Evolutionary conservation across 2,113 vertebrate genomes (phyloP).

Genomic region (Zingel zingel): DNA sequence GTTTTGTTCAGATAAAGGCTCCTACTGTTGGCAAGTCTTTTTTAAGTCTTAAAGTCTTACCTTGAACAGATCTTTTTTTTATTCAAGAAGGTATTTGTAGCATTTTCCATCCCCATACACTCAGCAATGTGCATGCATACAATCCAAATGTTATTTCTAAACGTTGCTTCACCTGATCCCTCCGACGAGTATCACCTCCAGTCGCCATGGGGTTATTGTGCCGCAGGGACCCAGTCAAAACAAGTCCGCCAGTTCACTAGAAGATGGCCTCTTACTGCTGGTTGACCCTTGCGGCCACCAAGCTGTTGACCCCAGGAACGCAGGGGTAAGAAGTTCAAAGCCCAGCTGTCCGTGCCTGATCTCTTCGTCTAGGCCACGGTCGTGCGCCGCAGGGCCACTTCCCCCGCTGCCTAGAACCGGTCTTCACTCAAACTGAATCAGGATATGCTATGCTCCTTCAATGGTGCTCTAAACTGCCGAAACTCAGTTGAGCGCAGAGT

Average conservation of each 20-base stretch:
- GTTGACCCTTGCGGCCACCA: conserved; percentile 74
- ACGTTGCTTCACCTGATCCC: conserved; percentile 71
- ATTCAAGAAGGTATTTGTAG: conserved; percentile 58
- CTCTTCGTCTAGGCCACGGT: conserved; percentile 68
- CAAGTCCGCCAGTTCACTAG: conserved; percentile 72
- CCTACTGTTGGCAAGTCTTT: conserved; percentile 54
- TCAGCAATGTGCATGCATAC: conserved; percentile 24
- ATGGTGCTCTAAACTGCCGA: conserved; percentile 72
- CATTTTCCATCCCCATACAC: conserved; percentile 13
- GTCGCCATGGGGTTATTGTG: conserved; percentile 65
- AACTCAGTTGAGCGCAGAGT: conserved; percentile 75
- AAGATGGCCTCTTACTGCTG: conserved; percentile 77
- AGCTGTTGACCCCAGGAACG: conserved; percentile 80
- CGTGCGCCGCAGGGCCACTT: conserved; percentile 68
- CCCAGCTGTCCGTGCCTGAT: conserved; percentile 80
- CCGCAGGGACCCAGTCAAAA: conserved; percentile 80
- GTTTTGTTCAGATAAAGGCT: conserved; percentile 70
- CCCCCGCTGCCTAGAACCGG: conserved; percentile 66
- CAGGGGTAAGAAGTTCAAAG: conserved; percentile 83
- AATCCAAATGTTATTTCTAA: conserved; percentile 68
- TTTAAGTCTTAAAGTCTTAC: conserved; percentile 67
- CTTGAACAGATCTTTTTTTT: conserved; percentile 41
- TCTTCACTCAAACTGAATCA: conserved; percentile 72
- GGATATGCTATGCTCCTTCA: conserved; percentile 72
- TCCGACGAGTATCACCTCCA: conserved; percentile 67